Evolutionary conservation across 2,797 vertebrate genomes (phyloP), one percentile per base, ranked within the genome.

Genomic region (Rhynchonycteris naso): DNA sequence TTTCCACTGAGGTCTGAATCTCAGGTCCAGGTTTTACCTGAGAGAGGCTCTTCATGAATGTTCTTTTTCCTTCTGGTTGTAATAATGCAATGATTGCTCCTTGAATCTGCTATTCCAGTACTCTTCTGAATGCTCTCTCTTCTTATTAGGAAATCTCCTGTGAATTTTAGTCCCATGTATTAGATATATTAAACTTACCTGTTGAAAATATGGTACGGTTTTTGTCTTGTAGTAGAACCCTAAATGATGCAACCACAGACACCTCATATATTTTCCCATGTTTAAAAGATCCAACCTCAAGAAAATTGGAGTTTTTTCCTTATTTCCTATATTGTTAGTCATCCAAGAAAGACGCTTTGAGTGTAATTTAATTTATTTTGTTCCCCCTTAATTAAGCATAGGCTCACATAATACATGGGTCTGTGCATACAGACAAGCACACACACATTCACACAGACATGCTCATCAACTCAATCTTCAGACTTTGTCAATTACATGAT

Each of bases 21-120:
- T 71, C 43, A 59, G 6, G 24, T 90, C 13, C 33, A 26, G 35
- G 7, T 0, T 2, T 12, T 28, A 7, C 10, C 4, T 0, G 0
- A 66, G n/a, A 89, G n/a, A 4, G 10, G 8, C 35, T 65, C 24
- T 24, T 76, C 6, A 5, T 3, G 5, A 14, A 19, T 56, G 22
- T 4, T 68, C 21, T 12, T 1, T 75, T 33, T 71, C 24, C 2
- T 2, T 2, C 30, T 26, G 26, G 9, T 4, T 63, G 19, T 50
- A 13, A 68, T 5, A 30, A 69, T 7, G 26, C 14, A 4, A 18
- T 47, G 74, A 24, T 35, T 4, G 9, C 19, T 19, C 43, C 30
- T 71, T 4, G 3, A 5, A 66, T 18, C 10, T 59, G 30, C 0
- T 56, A 5, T 72, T 30, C 18, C 22, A 8, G 2, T 63, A 38